Percentiles rank a stretch among this genome's conserved stretches.
These are phyloP conservation scores for Corbicula japonica DNA, from an alignment of 2,888 invertebrate genomes.

Conservation along the genomic window DNA sequence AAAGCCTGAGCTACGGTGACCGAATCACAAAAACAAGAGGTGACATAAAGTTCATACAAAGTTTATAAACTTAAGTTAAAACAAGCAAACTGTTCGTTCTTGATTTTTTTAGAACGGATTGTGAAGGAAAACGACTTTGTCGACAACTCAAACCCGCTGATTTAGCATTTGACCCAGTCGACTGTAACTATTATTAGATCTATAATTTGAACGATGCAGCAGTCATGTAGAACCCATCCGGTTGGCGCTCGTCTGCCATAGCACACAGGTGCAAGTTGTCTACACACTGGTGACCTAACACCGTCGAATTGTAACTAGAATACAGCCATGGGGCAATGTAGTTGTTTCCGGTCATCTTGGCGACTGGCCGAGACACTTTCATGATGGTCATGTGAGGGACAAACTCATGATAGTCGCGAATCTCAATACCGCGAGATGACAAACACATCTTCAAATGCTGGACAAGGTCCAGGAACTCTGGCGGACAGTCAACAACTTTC, in stretches of 20 bases:
- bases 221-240: slow-evolving; percentile 86
- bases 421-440: slow-evolving; percentile 79
- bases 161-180: too few species aligned
- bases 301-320: slow-evolving; percentile 76
- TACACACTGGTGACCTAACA: slow-evolving; percentile 84
- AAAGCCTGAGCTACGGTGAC: too few species aligned
- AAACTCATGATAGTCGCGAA: slow-evolving; percentile 86
- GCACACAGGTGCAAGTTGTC: slow-evolving; percentile 85
- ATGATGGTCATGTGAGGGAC: slow-evolving; percentile 87
- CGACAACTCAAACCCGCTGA: too few species aligned
- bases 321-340: slow-evolving; percentile 84
- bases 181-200: too few species aligned
- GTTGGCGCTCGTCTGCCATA: slow-evolving; percentile 82
- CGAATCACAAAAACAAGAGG: too few species aligned
- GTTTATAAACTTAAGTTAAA: too few species aligned
- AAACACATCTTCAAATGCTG: slow-evolving; percentile 81
- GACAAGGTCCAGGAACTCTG: slow-evolving; percentile 81
- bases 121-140: too few species aligned
- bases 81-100: too few species aligned
- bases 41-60: too few species aligned
- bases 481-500: slow-evolving; percentile 81
- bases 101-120: too few species aligned
- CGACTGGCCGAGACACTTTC: slow-evolving; percentile 85
- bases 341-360: slow-evolving; percentile 80
- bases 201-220: slow-evolving; percentile 46